Conservation (phyloP, 2,113 vertebrate species). For the Glaucidium brasilianum region DNA sequence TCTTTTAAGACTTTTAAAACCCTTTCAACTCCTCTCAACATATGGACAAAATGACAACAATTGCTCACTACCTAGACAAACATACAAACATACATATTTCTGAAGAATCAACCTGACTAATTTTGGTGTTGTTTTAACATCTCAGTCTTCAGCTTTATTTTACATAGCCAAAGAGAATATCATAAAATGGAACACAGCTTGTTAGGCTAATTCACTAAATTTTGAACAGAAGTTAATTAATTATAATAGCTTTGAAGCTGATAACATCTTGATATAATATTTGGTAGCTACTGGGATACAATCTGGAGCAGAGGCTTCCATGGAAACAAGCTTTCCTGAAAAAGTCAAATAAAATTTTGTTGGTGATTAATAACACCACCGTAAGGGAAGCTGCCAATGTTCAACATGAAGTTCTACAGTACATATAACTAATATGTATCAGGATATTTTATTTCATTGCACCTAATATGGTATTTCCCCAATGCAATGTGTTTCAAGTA, state of each 20-base stretch:
- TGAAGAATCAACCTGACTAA: background rate
- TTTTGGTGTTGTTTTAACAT: background rate
- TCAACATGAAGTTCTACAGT: background rate
- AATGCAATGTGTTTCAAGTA: background rate
- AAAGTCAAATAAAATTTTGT: background rate
- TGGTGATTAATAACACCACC: background rate
- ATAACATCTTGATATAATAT: background rate
- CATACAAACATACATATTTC: background rate
- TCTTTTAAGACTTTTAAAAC: background rate
- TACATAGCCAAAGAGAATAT: background rate
- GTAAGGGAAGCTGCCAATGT: background rate
- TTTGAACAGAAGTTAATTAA: background rate
- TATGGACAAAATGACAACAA: background rate
- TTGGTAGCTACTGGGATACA: background rate
- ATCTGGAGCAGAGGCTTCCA: background rate
- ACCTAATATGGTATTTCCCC: background rate
- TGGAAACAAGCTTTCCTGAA: background rate
- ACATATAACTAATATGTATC: background rate
- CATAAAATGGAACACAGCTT: background rate
- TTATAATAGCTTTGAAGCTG: background rate
- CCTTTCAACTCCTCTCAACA: background rate
- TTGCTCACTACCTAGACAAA: background rate
- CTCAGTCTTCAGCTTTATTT: background rate
- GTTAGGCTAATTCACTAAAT: background rate
- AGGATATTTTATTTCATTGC: background rate